Base-by-base conservation (phyloP, 2,113 vertebrate genomes). In the Cheilinus undulatus region DNA sequence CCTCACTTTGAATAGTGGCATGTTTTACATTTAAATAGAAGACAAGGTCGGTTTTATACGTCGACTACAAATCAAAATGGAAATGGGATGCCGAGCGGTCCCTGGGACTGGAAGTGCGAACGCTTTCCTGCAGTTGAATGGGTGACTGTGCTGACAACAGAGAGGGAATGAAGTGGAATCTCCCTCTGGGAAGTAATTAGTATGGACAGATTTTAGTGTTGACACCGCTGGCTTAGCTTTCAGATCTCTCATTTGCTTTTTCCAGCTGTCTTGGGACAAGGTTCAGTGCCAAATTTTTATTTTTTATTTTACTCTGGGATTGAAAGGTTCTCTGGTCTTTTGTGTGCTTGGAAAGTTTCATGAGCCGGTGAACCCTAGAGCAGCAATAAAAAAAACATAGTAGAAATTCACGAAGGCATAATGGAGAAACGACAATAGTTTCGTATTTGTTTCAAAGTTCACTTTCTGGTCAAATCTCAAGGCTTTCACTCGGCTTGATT, bases 121-220 rank as follows among this genome's bases (percentile, higher is more conserved):
- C 7, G 4, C 48, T 51, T 67, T 56, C 24, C 53, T 26, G 65
- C 76, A 43, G 79, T 52, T 9, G 71, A 61, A 48, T 52, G 30
- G 61, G 69, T n/a, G 78, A 80, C 82, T 78, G 30, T 56, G 67
- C 76, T 74, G 70, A 76, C 76, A 85, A 68, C 62, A 52, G 58
- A 61, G 40, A 12, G 24, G 60, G 73, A 78, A 76, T 42, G 58
- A 66, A 83, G 52, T 64, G 73, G 78, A 69, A 71, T 59, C 65
- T 82, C 83, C 76, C 86, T 69, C 50, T 72, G 83, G 88, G 74
- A 87, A 68, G 79, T 85, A 59, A 91, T 91, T 87, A 91, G 76
- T 49, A 87, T 77, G 81, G 80, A 73, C 49, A 73, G 73, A 80
- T 86, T 79, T 75, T 51, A 71, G 73, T 78, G 83, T 86, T 77